Conservation (phyloP, 2,888 invertebrate genomes). For the Chymomyza amoena region DNA sequence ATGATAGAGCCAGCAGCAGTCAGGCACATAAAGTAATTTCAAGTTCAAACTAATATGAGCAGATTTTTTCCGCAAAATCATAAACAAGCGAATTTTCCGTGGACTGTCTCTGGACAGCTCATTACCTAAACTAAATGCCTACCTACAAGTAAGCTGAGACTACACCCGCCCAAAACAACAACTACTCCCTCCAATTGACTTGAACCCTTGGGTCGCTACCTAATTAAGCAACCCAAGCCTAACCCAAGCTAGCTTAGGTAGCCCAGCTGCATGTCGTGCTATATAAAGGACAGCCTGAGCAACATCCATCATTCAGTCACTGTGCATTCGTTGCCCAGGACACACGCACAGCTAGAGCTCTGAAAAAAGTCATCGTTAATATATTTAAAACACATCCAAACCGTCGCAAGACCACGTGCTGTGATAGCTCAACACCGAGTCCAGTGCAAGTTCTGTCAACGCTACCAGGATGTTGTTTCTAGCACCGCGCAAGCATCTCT, state of each 20-base stretch:
- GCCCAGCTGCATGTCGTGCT: neutral
- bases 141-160: neutral
- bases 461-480: conserved; percentile 57
- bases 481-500: conserved; percentile 65
- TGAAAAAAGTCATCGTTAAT: neutral
- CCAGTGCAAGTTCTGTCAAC: conserved; percentile 22
- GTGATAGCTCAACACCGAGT: conserved; percentile 1
- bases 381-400: neutral
- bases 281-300: conserved; percentile 25
- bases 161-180: neutral
- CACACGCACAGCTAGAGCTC: neutral
- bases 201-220: neutral
- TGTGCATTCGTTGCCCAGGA: conserved; percentile 18
- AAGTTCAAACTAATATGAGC: conserved; percentile 17
- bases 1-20: neutral
- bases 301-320: conserved; percentile 51
- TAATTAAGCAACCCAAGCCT: conserved; percentile 4
- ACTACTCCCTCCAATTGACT: conserved; percentile 3
- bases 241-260: conserved; percentile 15
- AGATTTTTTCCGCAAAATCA: conserved; percentile 62
- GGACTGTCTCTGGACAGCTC: conserved; percentile 8
- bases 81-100: conserved; percentile 36
- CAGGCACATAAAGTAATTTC: conserved; percentile 31
- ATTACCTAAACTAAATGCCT: conserved; percentile 63
- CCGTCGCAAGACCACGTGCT: neutral